These are phyloP conservation scores for Trematomus loennbergii DNA, from an alignment of 2,113 vertebrate genomes.

Conservation along the genomic window DNA sequence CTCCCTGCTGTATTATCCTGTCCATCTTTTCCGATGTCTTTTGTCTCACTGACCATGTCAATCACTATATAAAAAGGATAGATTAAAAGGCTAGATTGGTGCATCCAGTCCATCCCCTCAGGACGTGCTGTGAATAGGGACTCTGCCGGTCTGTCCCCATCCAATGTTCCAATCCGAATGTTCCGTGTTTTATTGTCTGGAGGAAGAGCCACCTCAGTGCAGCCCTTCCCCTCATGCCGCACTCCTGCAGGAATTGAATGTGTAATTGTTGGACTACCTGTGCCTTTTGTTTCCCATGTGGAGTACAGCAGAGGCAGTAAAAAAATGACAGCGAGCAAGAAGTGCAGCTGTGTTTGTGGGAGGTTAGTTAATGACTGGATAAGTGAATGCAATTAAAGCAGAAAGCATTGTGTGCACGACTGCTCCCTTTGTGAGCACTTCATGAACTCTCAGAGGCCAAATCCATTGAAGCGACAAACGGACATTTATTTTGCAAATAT, in stretches of 20 bases:
- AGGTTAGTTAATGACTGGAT: not conserved
- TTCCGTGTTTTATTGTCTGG: constrained; percentile 14
- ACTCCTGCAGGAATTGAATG: constrained; percentile 8
- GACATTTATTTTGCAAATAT: constrained; percentile 7
- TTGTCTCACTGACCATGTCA: constrained; percentile 63
- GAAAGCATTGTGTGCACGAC: not conserved
- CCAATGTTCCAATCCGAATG: constrained; percentile 19
- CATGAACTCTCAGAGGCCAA: constrained; percentile 2
- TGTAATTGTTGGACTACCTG: constrained; percentile 17
- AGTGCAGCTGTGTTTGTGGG: not conserved
- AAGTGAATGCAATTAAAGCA: constrained; percentile 2
- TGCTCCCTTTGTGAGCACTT: not conserved
- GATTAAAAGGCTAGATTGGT: constrained; percentile 59
- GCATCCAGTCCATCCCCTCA: constrained; percentile 12
- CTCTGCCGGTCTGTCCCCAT: constrained; percentile 6
- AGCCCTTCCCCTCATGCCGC: not conserved
- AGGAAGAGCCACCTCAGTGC: not conserved
- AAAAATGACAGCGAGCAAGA: not conserved
- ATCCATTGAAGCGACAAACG: constrained; percentile 8
- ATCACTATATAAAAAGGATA: constrained; percentile 59
- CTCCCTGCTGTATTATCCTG: not conserved
- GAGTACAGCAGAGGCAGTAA: constrained; percentile 19
- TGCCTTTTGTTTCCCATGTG: constrained; percentile 21
- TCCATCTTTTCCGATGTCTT: constrained; percentile 35
- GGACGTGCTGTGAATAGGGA: constrained; percentile 35